Conservation (phyloP, 2,797 vertebrate genomes). For the Bradypodion pumilum region DNA sequence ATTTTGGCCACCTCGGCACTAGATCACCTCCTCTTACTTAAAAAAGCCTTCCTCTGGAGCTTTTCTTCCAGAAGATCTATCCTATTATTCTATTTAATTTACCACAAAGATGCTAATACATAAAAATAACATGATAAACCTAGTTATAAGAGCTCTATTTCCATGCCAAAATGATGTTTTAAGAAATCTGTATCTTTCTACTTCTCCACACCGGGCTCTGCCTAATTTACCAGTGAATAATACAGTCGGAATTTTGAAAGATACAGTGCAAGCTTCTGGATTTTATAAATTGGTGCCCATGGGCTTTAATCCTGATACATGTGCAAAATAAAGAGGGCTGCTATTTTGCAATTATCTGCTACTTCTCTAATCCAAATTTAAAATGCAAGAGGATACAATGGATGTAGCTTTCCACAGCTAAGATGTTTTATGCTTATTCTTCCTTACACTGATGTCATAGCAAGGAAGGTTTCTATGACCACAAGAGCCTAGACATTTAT, state of each 20-base stretch:
- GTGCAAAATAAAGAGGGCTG: background rate
- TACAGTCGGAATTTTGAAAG: background rate
- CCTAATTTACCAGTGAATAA: background rate
- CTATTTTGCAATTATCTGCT: background rate
- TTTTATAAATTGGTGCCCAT: background rate
- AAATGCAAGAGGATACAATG: background rate
- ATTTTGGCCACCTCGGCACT: no score
- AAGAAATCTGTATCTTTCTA: background rate
- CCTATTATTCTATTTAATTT: background rate
- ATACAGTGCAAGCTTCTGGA: background rate
- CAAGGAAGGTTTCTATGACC: slow-evolving; percentile 22
- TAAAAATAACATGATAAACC: background rate
- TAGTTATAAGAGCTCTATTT: background rate
- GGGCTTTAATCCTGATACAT: slow-evolving; percentile 1
- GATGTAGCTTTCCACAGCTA: background rate
- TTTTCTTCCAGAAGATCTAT: background rate
- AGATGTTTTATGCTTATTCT: fast-evolving
- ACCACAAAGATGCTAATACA: background rate
- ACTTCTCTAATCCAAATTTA: slow-evolving; percentile 25
- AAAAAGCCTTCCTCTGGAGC: background rate
- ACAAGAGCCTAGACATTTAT: background rate
- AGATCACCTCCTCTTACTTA: background rate
- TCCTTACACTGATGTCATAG: background rate
- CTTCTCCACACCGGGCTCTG: background rate
- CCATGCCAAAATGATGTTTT: background rate